Evolutionary conservation across 2,797 vertebrate genomes (phyloP), one percentile per base, ranked within the genome.

Genomic region (Phrynocephalus vlangalii): DNA sequence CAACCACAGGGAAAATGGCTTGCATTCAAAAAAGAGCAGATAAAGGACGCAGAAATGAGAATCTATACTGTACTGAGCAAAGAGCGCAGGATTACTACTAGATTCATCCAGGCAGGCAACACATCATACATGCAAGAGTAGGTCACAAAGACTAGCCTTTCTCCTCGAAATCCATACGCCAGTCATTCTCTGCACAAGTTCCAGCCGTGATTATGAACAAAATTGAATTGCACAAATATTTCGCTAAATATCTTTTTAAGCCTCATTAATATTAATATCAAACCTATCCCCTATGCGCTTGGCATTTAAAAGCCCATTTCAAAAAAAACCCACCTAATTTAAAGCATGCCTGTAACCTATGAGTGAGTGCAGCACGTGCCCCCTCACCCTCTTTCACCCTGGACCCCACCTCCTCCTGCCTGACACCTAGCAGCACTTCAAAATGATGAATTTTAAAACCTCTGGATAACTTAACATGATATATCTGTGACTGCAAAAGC

Each of bases 191-290:
- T 66, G 38, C 77, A 30, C 18, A 85, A 86, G 67, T 92, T 78
- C 88, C n/a, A 70, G 88, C 85, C 95, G 91, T 90, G 93, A 94
- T 95, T 93, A 94, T 3, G 92, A 94, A 91, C 93, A 93, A 95
- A 96, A 96, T 95, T 94, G 94, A 96, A 96, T 96, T 96, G 95
- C 68, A 96, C 95, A 96, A 96, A 94, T 96, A 96, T 96, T 96
- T 95, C 95, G 90, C 96, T 95, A 97, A 97, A 94, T 96, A 96
- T 95, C 95, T 96, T 93, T 94, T 95, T 81, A 91, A 93, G 92
- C 88, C 93, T 95, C 91, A 96, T 97, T 96, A 96, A 97, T 97
- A 97, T 97, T 97, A 96, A 97, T 96, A 95, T 80, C 92, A 92
- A 91, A 92, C 90, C 95, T 26, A 89, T 94, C 94, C 96, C 93